Evolutionary conservation across 2,797 vertebrate species (phyloP), one percentile per base, ranked within the genome.

Genomic region (Gila robusta): DNA sequence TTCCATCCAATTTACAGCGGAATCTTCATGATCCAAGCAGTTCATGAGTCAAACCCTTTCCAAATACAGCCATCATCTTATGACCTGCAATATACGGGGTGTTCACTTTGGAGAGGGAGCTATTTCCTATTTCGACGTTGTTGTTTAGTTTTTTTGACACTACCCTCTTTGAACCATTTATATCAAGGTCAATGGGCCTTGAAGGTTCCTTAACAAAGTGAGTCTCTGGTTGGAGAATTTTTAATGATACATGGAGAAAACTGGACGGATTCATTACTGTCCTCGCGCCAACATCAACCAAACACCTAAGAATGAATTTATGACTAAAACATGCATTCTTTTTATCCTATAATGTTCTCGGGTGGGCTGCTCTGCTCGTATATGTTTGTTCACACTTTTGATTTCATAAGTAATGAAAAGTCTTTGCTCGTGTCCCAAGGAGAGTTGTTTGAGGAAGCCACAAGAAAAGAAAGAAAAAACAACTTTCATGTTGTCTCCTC

Each of bases 11-110:
- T 87, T 87, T 79, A 79, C 82, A 78, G 82, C 41, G 23, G 56
- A 87, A 86, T 83, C 88, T 88, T 89, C 89, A 90, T 89, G 88
- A 87, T 85, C 79, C 77, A 35, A 71, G 32, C 14, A 64, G 70
- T 87, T 89, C n/a, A 23, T 67, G 54, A 89, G 89, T 86, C 80
- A 87, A 87, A 79, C 64, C 83, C 67, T 89, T 87, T 88, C 87
- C 86, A 89, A 91, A 87, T 17, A 49, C 87, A 84, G 83, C 73
- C 64, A 79, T 77, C 71, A 87, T 86, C 87, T 17, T 26, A 87
- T 86, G 87, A 80, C 47, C 84, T 82, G 77, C 88, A 72, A 87
- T 88, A 79, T 69, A 79, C 54, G 79, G 82, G 81, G 86, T 70
- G 84, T 82, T 89, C 81, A 85, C 86, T 86, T 81, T 81, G 81